These are phyloP conservation scores for Cololabis saira DNA, from an alignment of 2,113 vertebrate genomes.

Conservation along the genomic window DNA sequence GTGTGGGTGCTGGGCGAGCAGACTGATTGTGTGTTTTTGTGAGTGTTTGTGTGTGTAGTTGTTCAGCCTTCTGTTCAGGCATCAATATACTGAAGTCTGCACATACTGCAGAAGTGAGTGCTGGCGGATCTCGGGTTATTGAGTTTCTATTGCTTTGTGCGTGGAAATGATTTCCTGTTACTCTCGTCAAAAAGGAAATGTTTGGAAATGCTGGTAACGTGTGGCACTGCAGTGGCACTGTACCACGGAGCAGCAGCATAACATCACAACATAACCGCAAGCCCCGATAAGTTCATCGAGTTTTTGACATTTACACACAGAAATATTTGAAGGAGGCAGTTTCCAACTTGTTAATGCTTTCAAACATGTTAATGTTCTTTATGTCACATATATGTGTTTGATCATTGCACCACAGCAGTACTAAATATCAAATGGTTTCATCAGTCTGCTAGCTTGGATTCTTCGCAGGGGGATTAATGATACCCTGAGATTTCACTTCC, in stretches of 20 bases:
- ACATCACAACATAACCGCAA: neutral
- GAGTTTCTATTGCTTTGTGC: too few species aligned
- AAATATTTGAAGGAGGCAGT: neutral
- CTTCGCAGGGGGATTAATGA: constrained; percentile 33
- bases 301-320: constrained; percentile 3
- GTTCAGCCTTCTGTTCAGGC: neutral
- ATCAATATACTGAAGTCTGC: neutral
- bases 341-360: constrained; percentile 20
- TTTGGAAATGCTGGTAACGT: constrained; percentile 1
- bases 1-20: neutral
- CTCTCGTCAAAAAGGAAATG: constrained; percentile 29
- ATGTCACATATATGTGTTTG: constrained; percentile 7
- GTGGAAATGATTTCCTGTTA: constrained; percentile 26
- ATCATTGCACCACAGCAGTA: constrained; percentile 21
- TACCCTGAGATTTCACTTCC: constrained; percentile 34
- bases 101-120: neutral
- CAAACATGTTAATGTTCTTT: neutral
- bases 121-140: neutral
- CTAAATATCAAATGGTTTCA: constrained; percentile 1
- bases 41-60: neutral
- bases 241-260: neutral
- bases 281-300: neutral
- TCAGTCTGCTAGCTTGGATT: constrained; percentile 31
- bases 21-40: neutral
- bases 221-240: neutral